Evolutionary conservation across 1,140 invertebrate species (phyloP), one percentile per base, ranked within the genome.

Genomic region (Steinernema khuongi): DNA sequence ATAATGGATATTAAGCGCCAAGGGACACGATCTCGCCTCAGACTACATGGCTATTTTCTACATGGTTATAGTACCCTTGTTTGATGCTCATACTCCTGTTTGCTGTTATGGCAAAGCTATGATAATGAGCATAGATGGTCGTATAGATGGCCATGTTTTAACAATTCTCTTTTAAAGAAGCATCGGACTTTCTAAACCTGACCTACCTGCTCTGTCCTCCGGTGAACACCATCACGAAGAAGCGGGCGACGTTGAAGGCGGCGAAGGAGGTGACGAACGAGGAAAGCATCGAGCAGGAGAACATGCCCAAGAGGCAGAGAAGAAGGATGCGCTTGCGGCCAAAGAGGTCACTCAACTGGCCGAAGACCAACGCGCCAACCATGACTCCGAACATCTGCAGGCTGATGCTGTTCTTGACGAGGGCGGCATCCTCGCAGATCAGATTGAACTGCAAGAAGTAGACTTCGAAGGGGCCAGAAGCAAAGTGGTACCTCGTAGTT

Each of bases 341-440:
- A 69, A 36, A 71, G 70, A 71, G 50, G 11, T 71, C 70, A 4
- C 67, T 70, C 2, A 71, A 4, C 26, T 71, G 70, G n/a, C 70
- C 70, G 70, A 71, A 71, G 50, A 71, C 68, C 67, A 71, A 26
- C 29, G 70, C 70, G 7, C 70, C 70, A 18, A 71, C 43, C 32
- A 71, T 36, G 4, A 69, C 50, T 17, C 32, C 70, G 26, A 71
- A 60, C 70, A 71, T 71, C 68, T 71, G 70, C 2, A 36, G 4
- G 29, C 31, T 36, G 30, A 67, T 68, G 41, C 41, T 68, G 70
- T 36, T 71, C 41, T 71, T 60, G 41, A 71, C 70, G 11, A 31
- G 31, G 68, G 26, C 29, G 2, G 11, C 60, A 2, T 70, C 70
- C n/a, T 71, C 14, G 26, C 70, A 71, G 41, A 71, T 22, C 68